These are phyloP conservation scores for Bombus haemorrhoidalis DNA, from an alignment of 1,140 invertebrate genomes.

Conservation along the genomic window DNA sequence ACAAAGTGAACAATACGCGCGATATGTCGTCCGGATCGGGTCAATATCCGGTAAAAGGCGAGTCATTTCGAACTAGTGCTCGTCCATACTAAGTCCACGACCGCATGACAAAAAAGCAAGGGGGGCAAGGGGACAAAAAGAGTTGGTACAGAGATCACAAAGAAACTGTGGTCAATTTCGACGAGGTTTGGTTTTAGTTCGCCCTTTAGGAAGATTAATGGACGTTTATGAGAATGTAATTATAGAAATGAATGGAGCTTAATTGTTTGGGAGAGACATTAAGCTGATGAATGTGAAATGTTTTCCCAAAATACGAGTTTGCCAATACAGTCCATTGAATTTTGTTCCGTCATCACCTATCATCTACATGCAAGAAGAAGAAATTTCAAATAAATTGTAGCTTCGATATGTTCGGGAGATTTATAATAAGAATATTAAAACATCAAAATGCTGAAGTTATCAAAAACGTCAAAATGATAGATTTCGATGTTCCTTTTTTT, in stretches of 20 bases:
- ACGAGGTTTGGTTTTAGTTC: not conserved
- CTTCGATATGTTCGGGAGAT: too few relatives aligned
- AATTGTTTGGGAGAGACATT: too few relatives aligned
- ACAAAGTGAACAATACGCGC: conserved; percentile 68
- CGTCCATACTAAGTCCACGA: conserved; percentile 25
- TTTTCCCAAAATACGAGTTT: not conserved
- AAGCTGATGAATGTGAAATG: not conserved
- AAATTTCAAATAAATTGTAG: too few relatives aligned
- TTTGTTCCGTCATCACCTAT: too few relatives aligned
- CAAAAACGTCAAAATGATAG: too few relatives aligned
- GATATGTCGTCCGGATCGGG: conserved; percentile 68
- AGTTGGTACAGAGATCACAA: not conserved
- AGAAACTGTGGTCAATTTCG: not conserved
- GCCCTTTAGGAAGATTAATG: not conserved
- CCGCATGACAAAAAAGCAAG: not conserved
- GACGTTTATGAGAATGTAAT: not conserved
- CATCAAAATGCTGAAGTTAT: too few relatives aligned
- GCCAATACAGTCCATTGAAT: not conserved
- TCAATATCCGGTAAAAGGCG: conserved; percentile 69
- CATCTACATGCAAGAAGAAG: too few relatives aligned
- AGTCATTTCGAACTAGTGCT: conserved; percentile 44
- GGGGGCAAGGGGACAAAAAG: not conserved
- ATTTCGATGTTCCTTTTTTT: too few relatives aligned
- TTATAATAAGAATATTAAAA: too few relatives aligned
- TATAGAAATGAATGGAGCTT: too few relatives aligned